Base-by-base conservation (phyloP, 2,888 invertebrate species). In the Lucinisca nassula region DNA sequence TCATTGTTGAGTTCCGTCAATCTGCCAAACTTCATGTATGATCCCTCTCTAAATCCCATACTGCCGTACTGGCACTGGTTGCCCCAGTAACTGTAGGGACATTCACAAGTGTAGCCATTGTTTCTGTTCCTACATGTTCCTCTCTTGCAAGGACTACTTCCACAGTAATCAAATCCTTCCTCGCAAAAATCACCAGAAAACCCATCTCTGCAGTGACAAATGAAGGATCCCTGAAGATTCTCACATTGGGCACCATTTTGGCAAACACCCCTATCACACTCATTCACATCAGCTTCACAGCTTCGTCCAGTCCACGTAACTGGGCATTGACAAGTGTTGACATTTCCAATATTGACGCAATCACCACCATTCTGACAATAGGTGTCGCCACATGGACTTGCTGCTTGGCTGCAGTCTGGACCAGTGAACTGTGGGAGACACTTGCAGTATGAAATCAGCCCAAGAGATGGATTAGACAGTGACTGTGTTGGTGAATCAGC, bases 341-440 rank as follows among this genome's bases (percentile, higher is more conserved):
- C 91, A 12, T 94, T 95, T 6, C 85, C 90, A 0, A 79, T 87
- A 84, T 94, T 94, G 45, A 83, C 67, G 95, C 99, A 99, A 92
- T 98, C 98, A 0, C 98, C 98, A 85, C 98, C 98, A 93, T 97
- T 97, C 91, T 97, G 97, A 95, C 99, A 99, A 4, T 99, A 99
- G 95, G 98, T 98, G 0, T 98, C 98, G 35, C 98, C 97, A 95
- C 99, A 99, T 83, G 95, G 95, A 73, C 94, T 90, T 21, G 95
- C 92, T 61, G 92, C 94, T 0, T 84, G 61, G 27, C 92, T 91
- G 84, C 95, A 95, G 67, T 89, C 92, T 49, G 80, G 83, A 35
- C 99, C 99, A 17, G 98, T 97, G 96, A 98, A 99, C 0, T 99
- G 99, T 1, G 98, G 98, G 1, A 98, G 97, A 95, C 99, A 99